Evolutionary conservation across 2,888 invertebrate species (phyloP), one percentile per base, ranked within the genome.

Genomic region (Oligia fasciuncula): DNA sequence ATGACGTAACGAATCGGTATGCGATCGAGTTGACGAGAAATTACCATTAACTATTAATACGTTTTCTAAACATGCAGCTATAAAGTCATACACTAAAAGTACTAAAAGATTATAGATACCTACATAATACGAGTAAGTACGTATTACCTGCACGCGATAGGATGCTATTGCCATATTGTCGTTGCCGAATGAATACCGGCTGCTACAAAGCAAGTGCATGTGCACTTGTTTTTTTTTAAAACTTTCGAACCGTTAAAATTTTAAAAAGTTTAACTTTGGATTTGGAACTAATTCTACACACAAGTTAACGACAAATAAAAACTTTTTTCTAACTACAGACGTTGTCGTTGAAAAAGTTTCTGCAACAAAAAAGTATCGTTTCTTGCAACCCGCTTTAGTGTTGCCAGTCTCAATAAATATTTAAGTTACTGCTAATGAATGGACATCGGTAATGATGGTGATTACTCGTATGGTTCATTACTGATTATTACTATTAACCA

Each of bases 1-100:
- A 93, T 95, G 95, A 95, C 94, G 95, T 95, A 95, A 95, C 92
- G 92, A 93, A 94, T 93, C 93, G 95, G 94, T 94, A 95, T 95
- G 94, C 93, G 93, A 93, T 93, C 91, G 92, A 92, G 91, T 91
- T 91, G 92, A 93, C 93, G 93, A 94, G 93, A 93, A 93, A 93
- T 93, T 92, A 92, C 89, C 89, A 90, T 90, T 88, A 90, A 92
- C 89, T 89, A 79, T 68, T 77, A 75, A 70, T 84, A 76, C 51
- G 76, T 78, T 80, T 86, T 82, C 73, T 83, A 79, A 85, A 78
- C 68, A 76, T 77, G 73, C 23, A 23, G 77, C 63, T 23, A 60
- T 76, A 75, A 60, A 79, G 57, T 79, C 57, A 51, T 70, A 75
- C 69, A 75, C 51, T 72, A 74, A 76, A 82, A 40, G 23, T 62